Evolutionary conservation across 2,888 invertebrate species (phyloP), one percentile per base, ranked within the genome.

Genomic region (Polymixis lichenea): DNA sequence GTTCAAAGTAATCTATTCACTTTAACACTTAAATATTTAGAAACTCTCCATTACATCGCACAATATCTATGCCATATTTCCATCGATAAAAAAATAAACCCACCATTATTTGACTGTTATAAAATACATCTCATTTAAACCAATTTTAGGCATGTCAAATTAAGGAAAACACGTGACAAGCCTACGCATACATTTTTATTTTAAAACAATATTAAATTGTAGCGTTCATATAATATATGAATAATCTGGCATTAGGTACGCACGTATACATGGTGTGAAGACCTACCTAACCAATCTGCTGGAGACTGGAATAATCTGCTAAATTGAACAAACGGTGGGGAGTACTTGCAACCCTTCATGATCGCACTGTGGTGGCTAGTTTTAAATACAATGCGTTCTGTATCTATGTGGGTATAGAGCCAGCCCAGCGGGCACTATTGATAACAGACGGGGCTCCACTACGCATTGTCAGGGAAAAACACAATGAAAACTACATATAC

Each of bases 371-470:
- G 84, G 67, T 78, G 72, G 81, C 77, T 77, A 81, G 74, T 74
- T 75, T 66, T 74, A 74, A 80, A 84, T 77, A 83, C 85, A 84
- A 83, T 62, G 65, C 68, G 32, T 60, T 62, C 55, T 58, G 46
- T 77, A 58, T 72, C 17, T 72, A 67, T 38, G 17, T 72, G 38
- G 22, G 15, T 55, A 53, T n/a, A 60, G 19, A 61, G 53, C 61
- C 60, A 69, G 74, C 68, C 73, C 78, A 69, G 69, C 73, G 84
- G 84, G 83, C 68, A 69, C 83, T 81, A 83, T 84, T 84, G 83
- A 78, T 78, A 83, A 60, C 81, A 72, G 65, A 77, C 77, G 69
- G 49, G 68, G 68, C 72, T 78, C 74, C 62, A 65, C 80, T 38
- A 77, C 62, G 64, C 74, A 83, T 84, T 84, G 75, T 83, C 71